Evolutionary conservation across 2,797 vertebrate genomes (phyloP).

Genomic region (Melanogrammus aeglefinus): DNA sequence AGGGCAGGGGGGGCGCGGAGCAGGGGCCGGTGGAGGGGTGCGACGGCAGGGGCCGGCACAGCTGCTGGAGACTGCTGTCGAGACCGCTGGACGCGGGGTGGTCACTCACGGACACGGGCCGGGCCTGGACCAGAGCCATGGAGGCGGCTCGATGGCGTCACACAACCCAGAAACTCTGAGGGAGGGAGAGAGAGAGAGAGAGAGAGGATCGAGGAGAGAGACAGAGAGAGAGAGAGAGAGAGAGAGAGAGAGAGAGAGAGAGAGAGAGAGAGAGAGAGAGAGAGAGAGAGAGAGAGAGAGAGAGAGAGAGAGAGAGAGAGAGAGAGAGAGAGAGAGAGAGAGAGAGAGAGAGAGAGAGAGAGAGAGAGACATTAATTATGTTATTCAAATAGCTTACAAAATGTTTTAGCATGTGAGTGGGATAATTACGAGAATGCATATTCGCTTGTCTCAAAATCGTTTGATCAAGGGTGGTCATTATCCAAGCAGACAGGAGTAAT

Average conservation of each 20-base stretch:
- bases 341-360: constrained; percentile 27
- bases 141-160: constrained; percentile 58
- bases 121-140: constrained; percentile 94
- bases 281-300: constrained; percentile 26
- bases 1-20: constrained; percentile 49
- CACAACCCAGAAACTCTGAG: constrained; percentile 69
- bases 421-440: not conserved
- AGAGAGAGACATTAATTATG: not conserved
- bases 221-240: constrained; percentile 24
- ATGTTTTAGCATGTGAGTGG: not conserved
- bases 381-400: not conserved
- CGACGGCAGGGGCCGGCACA: constrained; percentile 56
- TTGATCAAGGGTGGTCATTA: not conserved
- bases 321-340: constrained; percentile 16
- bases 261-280: constrained; percentile 15
- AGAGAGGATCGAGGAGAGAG: constrained; percentile 11
- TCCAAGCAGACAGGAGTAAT: not conserved
- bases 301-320: constrained; percentile 26
- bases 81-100: constrained; percentile 70
- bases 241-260: constrained; percentile 29
- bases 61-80: constrained; percentile 57
- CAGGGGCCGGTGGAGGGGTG: constrained; percentile 56
- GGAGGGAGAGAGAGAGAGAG: constrained; percentile 22
- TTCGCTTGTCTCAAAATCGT: not conserved
- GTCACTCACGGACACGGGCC: constrained; percentile 84